These are phyloP conservation scores for Nyleta sp. DNA, from an alignment of 2,888 invertebrate species.

Conservation along the genomic window DNA sequence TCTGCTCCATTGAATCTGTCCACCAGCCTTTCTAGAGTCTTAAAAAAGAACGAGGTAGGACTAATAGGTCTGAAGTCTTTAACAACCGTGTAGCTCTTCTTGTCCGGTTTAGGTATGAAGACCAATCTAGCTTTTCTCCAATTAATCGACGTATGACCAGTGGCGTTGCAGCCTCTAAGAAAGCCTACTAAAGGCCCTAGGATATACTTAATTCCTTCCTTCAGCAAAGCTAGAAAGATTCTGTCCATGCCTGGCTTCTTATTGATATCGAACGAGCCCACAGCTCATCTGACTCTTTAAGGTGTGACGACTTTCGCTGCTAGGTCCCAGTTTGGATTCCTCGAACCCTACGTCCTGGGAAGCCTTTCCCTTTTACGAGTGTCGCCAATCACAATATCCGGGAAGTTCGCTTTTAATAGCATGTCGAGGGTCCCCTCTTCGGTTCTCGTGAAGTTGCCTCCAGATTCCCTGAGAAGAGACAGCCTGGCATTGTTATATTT, in stretches of 20 bases:
- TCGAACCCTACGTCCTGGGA: not conserved
- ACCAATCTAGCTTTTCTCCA: conserved; percentile 17
- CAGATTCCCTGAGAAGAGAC: too few species aligned
- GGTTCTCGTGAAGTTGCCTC: not conserved
- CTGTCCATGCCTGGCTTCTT: not conserved
- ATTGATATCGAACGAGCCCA: not conserved
- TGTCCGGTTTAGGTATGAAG: conserved; percentile 7
- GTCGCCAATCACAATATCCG: not conserved
- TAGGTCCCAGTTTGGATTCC: not conserved
- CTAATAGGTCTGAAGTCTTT: not conserved
- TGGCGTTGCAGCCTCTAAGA: not conserved
- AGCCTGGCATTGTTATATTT: too few species aligned
- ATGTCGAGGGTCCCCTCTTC: conserved; percentile 32
- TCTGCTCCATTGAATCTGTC: conserved; percentile 56
- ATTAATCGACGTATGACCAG: not conserved
- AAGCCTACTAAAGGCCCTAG: not conserved
- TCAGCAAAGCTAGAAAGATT: not conserved
- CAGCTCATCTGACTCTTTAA: not conserved
- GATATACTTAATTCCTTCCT: not conserved
- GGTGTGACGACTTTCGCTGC: not conserved
- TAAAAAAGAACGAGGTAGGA: not conserved
- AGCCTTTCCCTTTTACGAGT: not conserved
- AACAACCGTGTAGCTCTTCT: not conserved
- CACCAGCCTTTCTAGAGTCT: conserved; percentile 43
- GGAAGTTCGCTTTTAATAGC: conserved; percentile 8